phyloP scores from a whole-genome alignment of 2,888 invertebrate genomes.

The Luperina nickerlii region DNA sequence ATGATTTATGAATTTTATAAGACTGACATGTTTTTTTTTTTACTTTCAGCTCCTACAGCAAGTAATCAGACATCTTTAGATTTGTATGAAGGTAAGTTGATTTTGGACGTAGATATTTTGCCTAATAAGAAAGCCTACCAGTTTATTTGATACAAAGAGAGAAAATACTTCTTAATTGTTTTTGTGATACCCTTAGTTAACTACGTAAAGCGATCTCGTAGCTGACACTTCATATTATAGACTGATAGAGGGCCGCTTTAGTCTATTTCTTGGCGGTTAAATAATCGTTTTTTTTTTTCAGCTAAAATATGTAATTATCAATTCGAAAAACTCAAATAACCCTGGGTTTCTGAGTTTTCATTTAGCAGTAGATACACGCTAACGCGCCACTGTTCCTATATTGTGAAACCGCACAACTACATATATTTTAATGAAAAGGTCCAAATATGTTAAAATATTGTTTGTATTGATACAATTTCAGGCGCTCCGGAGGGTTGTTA shows the following conservation, averaged over 20 bases:
- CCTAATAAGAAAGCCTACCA: not conserved
- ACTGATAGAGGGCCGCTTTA: not conserved
- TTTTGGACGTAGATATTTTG: not conserved
- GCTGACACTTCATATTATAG: not conserved
- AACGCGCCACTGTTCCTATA: not conserved
- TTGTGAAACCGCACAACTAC: not conserved
- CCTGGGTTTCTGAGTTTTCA: not conserved
- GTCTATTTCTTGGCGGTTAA: not conserved
- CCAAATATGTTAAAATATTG: slow-evolving; percentile 1
- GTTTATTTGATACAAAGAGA: not conserved
- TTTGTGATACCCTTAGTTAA: not conserved
- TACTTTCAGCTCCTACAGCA: slow-evolving; percentile 92
- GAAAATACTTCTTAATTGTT: not conserved
- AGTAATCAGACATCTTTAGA: slow-evolving; percentile 92
- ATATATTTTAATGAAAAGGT: not conserved
- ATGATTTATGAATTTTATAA: not conserved
- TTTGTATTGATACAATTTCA: slow-evolving; percentile 75
- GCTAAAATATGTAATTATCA: not conserved
- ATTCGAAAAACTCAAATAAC: not conserved
- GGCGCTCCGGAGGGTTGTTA: slow-evolving; percentile 94
- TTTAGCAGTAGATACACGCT: not conserved
- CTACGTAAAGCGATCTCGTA: not conserved
- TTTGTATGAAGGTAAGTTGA: slow-evolving; percentile 89
- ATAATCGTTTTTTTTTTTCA: not conserved
- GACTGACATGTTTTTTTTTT: slow-evolving; percentile 65